Evolutionary conservation across 37 sponge, comb jelly and placozoan genomes (phyloP), one percentile per base, ranked within the genome.

Genomic region (Geodia barretti): DNA sequence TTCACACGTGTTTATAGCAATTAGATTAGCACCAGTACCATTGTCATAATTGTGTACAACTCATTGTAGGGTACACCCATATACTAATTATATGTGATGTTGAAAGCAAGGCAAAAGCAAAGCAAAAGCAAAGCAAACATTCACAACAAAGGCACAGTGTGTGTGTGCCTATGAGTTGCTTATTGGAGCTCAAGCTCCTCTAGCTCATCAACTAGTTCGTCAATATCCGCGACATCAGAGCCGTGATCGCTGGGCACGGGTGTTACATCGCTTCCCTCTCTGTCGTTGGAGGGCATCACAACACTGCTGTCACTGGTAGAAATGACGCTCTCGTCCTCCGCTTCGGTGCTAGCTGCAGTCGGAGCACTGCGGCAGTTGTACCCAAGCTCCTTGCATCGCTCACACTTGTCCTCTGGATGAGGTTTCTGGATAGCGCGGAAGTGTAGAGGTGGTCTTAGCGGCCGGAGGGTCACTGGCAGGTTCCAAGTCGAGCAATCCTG

Each of bases 201-300:
- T 4, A 39, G 39, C 42, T 38, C 39, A 38, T 72, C 73, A 38
- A 43, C 17, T 1, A 38, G 39, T 72, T 72, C 73, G 25, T 32
- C 37, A n/a, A n/a, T n/a, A n/a, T n/a, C n/a, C n/a, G n/a, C n/a
- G n/a, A n/a, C n/a, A n/a, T n/a, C n/a, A n/a, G n/a, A n/a, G n/a
- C n/a, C n/a, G n/a, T n/a, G n/a, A 39, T 72, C 73, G 24, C 73
- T 72, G 40, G 41, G 25, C 19, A 72, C 41, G 1, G 73, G 73
- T 24, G 73, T 72, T 26, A 72, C 24, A 37, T 72, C 73, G 38
- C 25, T 24, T 1, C 41, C 73, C 8, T 38, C 39, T 38, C 38
- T 3, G 39, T 72, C 39, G 26, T 72, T 41, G 20, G 38, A 41
- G 11, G 35, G 25, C 21, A 38, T 43, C 19, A 20, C n/a, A 23